Percentiles rank a stretch among this genome's conserved stretches.
These are phyloP conservation scores for Sebastes nivosus DNA, from an alignment of 2,797 vertebrate species.

Conservation along the genomic window DNA sequence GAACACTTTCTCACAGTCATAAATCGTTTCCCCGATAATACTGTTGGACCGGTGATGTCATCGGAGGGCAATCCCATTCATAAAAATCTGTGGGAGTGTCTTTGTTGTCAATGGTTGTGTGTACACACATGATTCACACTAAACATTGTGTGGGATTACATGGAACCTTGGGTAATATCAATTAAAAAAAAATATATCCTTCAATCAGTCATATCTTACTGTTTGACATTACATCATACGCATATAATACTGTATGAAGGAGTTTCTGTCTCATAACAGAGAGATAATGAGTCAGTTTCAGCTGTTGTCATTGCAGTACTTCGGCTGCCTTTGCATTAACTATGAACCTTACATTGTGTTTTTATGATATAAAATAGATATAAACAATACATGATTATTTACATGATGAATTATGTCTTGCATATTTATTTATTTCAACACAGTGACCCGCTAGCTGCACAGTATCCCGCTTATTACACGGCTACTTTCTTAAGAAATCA, in stretches of 20 bases:
- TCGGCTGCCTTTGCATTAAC: neutral
- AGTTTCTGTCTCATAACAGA: too few species aligned
- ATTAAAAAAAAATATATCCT: neutral
- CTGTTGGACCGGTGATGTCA: constrained; percentile 1
- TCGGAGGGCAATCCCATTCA: constrained; percentile 15
- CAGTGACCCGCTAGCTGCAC: too few species aligned
- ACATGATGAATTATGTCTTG: too few species aligned
- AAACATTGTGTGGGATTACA: neutral
- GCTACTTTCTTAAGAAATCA: too few species aligned
- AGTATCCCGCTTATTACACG: too few species aligned
- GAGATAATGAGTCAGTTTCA: neutral
- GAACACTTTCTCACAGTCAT: neutral
- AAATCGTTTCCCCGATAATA: neutral
- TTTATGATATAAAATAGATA: neutral
- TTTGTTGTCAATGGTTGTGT: neutral
- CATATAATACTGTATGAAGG: neutral
- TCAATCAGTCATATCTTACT: neutral
- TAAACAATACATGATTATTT: neutral
- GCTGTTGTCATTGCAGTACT: neutral
- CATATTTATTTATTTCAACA: too few species aligned
- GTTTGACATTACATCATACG: neutral
- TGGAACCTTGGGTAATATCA: neutral
- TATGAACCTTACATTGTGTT: neutral
- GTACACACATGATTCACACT: neutral
- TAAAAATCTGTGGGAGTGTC: constrained; percentile 9